Conservation (phyloP, 2,888 invertebrate genomes). For the Apomyelois bistriatella region DNA sequence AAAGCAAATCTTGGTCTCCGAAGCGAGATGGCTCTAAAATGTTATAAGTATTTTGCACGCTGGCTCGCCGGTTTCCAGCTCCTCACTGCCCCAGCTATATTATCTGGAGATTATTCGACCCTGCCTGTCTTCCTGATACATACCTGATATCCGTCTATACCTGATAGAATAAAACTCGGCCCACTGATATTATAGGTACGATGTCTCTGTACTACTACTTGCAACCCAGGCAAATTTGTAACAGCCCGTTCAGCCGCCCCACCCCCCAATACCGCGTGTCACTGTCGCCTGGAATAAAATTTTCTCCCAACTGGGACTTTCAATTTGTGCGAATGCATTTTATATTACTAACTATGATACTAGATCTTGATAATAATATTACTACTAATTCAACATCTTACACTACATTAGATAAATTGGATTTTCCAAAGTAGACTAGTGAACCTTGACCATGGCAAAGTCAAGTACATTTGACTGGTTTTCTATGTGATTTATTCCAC, state of each 20-base stretch:
- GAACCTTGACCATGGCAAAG: conserved; percentile 1
- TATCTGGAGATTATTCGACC: too few relatives aligned
- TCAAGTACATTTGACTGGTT: neutral
- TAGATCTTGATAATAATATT: neutral
- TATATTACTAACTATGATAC: conserved; percentile 29
- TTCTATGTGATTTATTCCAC: too few relatives aligned
- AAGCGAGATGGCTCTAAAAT: too few relatives aligned
- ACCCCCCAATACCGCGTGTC: conserved; percentile 6
- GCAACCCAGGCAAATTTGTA: neutral
- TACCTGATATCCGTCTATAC: too few relatives aligned
- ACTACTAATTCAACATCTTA: too few relatives aligned
- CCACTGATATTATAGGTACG: too few relatives aligned
- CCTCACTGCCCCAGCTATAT: too few relatives aligned
- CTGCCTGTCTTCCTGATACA: too few relatives aligned
- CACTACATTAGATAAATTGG: conserved; percentile 1
- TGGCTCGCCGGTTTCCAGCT: too few relatives aligned
- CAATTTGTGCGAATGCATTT: conserved; percentile 46
- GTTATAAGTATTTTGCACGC: too few relatives aligned
- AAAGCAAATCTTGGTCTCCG: too few relatives aligned
- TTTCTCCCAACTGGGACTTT: conserved; percentile 36
- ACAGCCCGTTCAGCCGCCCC: neutral
- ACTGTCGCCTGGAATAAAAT: conserved; percentile 41
- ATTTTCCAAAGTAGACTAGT: neutral
- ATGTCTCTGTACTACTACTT: neutral
- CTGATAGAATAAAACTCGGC: too few relatives aligned